Evolutionary conservation across 2,797 vertebrate genomes (phyloP).

Genomic region (Coregonus suidteri): DNA sequence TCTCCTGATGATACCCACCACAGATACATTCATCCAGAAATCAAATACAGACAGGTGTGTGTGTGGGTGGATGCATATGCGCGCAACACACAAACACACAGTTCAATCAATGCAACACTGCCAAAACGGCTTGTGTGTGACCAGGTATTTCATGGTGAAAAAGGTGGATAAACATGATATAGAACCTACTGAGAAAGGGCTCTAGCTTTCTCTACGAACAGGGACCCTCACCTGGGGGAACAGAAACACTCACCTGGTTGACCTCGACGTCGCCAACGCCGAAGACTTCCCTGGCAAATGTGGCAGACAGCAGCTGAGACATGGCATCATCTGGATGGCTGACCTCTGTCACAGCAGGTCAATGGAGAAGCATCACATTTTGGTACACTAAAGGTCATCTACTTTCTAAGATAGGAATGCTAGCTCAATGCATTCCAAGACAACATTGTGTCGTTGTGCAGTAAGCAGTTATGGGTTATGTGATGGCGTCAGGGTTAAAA

Average conservation of each 20-base stretch:
- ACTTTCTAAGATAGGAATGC: no score
- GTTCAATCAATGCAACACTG: no score
- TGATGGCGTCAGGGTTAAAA: neutral
- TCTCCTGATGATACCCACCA: slow-evolving; percentile 60
- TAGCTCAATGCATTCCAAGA: neutral
- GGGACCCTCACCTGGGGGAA: neutral
- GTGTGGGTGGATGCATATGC: no score
- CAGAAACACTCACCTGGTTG: slow-evolving; percentile 52
- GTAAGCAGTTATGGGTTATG: neutral
- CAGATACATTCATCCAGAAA: slow-evolving; percentile 54
- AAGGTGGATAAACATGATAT: no score
- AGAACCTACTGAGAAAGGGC: neutral
- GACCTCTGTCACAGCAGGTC: slow-evolving; percentile 34
- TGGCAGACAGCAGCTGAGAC: slow-evolving; percentile 65
- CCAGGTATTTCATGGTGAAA: no score
- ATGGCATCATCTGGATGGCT: slow-evolving; percentile 45
- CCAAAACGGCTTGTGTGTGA: no score
- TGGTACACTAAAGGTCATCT: neutral
- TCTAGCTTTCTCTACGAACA: neutral
- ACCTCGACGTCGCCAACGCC: slow-evolving; percentile 42
- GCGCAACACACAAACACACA: no score
- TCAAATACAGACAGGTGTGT: no score
- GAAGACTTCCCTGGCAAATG: slow-evolving; percentile 31
- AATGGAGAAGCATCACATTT: neutral
- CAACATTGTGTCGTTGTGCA: slow-evolving; percentile 1